A percentile compares a stretch with the other conserved stretches of the same genome.
Conservation (phyloP, 2,888 invertebrate species). For the Operophtera brumata region DNA sequence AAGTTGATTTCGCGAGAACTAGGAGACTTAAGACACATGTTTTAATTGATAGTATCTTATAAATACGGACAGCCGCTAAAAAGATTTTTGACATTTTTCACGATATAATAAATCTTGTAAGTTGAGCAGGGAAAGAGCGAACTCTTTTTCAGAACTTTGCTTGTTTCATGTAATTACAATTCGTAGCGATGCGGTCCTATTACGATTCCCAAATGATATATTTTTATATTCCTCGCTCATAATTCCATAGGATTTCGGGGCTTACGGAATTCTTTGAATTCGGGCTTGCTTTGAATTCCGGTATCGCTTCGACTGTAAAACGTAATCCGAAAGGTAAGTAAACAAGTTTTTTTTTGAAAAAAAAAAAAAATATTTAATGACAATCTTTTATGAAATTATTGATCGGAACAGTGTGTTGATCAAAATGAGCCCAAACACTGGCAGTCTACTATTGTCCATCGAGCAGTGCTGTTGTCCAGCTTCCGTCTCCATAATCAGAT, state of each 20-base stretch:
- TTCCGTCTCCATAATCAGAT: no score
- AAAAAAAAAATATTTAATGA: no score
- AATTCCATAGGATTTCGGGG: constrained; percentile 10
- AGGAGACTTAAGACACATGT: no score
- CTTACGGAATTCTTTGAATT: neutral
- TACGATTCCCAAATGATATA: constrained; percentile 6
- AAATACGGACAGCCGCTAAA: constrained; percentile 9
- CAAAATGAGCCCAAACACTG: no score
- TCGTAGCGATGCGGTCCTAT: constrained; percentile 1
- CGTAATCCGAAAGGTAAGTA: neutral
- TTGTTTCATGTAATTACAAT: constrained; percentile 14
- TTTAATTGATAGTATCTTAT: no score
- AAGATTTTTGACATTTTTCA: constrained; percentile 10
- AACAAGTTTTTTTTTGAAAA: no score
- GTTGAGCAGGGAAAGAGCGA: neutral
- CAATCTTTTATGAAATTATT: no score
- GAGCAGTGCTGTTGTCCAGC: no score
- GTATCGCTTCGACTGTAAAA: neutral
- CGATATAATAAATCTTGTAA: constrained; percentile 13
- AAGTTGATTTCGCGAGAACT: no score
- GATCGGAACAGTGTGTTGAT: no score
- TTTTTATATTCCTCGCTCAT: constrained; percentile 12
- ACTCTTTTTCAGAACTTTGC: constrained; percentile 7
- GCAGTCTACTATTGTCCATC: no score
- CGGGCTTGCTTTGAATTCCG: no score